Base-by-base conservation (phyloP, 2,888 invertebrate species). In the Ennomos fuscantarius region DNA sequence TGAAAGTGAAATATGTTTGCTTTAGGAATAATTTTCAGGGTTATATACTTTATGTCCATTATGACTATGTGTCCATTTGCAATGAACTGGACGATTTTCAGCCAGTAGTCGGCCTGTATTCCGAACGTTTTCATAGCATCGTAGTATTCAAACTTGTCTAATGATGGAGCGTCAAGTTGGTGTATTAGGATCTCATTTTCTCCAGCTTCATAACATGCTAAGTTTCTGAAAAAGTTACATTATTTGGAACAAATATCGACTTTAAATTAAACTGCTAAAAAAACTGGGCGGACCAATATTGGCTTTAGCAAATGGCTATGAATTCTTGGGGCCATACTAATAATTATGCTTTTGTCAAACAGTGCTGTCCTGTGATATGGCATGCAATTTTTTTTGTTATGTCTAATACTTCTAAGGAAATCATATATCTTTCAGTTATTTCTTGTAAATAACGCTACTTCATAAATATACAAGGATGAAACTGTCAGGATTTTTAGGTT, bases 1-100 rank as follows among this genome's bases (percentile, higher is more conserved):
- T 86, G 86, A 12, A 87, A 80, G 65, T 70, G 84, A 70, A 89
- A 82, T 9, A 91, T 61, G 52, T 91, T 90, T 36, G 74, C 48
- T 74, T 80, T 89, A 0, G 90, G 72, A 0, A 89, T 55, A 11
- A 91, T 71, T 45, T 72, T 81, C 1, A 91, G 61, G 0, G 82
- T 74, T 53, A 76, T 79, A 39, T 78, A 72, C 37, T 84, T 81
- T 36, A 90, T 74, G 40, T 91, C 91, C 3, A 89, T 8, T 0
- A 91, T 68, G 0, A 89, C 62, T n/a, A 85, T 73, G 39, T 91
- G 89, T 0, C 80, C 83, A 12, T 85, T 77, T 0, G 89, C 81
- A 3, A 83, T 68, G 11, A 70, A 62, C 1, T 67, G 63, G 13
- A 75, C 53, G 6, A 58, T 42, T 9, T 69, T 68, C 1, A 89